Evolutionary conservation across 2,888 invertebrate species (phyloP), one percentile per base, ranked within the genome.

Genomic region (Ochropacha duplaris): DNA sequence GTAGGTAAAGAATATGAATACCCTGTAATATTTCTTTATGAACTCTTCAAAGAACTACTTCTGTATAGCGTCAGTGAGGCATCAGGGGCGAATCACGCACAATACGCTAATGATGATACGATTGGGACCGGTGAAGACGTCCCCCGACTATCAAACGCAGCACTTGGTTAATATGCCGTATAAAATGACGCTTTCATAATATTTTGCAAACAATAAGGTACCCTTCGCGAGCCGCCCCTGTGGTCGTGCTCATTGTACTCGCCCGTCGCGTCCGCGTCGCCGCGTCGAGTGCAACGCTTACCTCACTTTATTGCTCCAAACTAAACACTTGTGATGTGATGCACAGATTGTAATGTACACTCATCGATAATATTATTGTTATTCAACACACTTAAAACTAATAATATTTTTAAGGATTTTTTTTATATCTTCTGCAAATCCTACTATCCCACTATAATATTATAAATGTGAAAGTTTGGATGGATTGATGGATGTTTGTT

Each of bases 101-200:
- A 89, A 90, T 83, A 69, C 78, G 57, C 72, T 90, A 91, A 90
- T 89, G 88, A 89, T 85, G 87, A 88, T 89, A 88, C 84, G 86
- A 90, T 90, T 84, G 79, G 69, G 72, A 69, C 71, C 74, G 74
- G 76, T 75, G 86, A 88, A 90, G 91, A 90, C 84, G 81, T 76
- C 86, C 90, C 91, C 81, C 78, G 76, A 72, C 87, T 84, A 90
- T 91, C 91, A 92, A 88, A 86, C 76, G 88, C 92, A 92, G 84
- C 73, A 81, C 84, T 76, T 65, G 70, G 77, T 86, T 92, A 92
- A 92, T 91, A 90, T 72, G 80, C 82, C 92, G 92, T 92, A 90
- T 90, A 87, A 90, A 92, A 91, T 91, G 87, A 87, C 74, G 88
- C 88, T 90, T 92, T 92, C 92, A 92, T 83, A 92, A 92, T 92